phyloP scores from a whole-genome alignment of 2,113 vertebrate genomes.

The Eulacestoma nigropectus region DNA sequence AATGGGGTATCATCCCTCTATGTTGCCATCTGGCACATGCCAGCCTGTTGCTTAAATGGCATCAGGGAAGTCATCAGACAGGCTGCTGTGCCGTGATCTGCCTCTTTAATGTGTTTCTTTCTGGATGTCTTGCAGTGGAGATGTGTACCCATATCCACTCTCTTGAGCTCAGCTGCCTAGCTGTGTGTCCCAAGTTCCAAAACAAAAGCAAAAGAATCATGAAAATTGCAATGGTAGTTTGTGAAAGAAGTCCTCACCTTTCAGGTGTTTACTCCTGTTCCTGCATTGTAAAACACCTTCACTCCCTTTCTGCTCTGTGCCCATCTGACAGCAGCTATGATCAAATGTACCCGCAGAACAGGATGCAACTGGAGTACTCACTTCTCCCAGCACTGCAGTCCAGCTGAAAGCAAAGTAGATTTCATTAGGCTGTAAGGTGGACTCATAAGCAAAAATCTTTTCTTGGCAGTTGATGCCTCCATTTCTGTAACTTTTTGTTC shows the following conservation, averaged over 20 bases:
- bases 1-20: background rate
- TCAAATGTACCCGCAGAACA: background rate
- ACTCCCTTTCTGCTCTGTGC: background rate
- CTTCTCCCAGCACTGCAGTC: background rate
- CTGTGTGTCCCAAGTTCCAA: background rate
- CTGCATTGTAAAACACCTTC: background rate
- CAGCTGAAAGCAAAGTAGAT: background rate
- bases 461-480: background rate
- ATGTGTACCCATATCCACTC: fast-evolving
- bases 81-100: background rate
- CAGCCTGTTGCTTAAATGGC: background rate
- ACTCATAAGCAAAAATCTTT: background rate
- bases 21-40: background rate
- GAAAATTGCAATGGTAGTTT: background rate
- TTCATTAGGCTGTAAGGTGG: background rate
- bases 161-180: background rate
- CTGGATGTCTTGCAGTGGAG: background rate
- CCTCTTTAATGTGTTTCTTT: background rate
- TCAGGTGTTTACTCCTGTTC: background rate
- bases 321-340: background rate
- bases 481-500: background rate
- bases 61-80: background rate
- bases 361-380: background rate
- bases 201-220: background rate
- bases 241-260: background rate